Evolutionary conservation across 2,888 invertebrate genomes (phyloP), one percentile per base, ranked within the genome.

Genomic region (Syrista parreyssii): DNA sequence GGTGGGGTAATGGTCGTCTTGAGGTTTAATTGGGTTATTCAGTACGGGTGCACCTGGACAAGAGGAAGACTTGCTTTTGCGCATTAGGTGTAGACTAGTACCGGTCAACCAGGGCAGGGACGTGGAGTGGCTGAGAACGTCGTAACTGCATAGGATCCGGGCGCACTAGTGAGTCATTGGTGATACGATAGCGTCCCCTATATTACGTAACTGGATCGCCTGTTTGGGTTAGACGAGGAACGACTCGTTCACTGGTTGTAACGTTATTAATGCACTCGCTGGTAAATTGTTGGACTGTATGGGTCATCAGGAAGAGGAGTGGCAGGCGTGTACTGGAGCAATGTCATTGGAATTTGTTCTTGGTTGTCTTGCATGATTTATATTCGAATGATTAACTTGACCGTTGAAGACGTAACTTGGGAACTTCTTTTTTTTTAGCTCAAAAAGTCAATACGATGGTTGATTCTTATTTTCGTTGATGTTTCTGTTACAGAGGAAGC

Each of bases 401-500:
- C 55, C 15, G 6, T 55, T 2, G 23, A 6, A 23, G 0, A 55
- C 55, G 9, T 23, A 55, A 55, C 23, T 55, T 23, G 15, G 15
- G 23, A 55, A 23, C 23, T 9, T 55, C n/a, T n/a, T n/a, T n/a
- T n/a, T n/a, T n/a, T n/a, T n/a, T n/a, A n/a, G n/a, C n/a, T n/a
- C n/a, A n/a, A n/a, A n/a, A n/a, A n/a, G n/a, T n/a, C n/a, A n/a
- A n/a, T n/a, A n/a, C n/a, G n/a, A n/a, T n/a, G n/a, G n/a, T n/a
- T n/a, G 36, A 15, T 55, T 55, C 23, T 55, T 9, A 55, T 15
- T 23, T 55, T 55, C 4, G 1, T 12, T 9, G 75, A 77, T 81
- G 85, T 85, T 86, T 84, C 83, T 87, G 80, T 94, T 94, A 31
- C 94, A 96, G 96, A 96, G 90, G 94, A 95, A 90, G 95, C 95